Evolutionary conservation across 92 coral and sea anemone species (phyloP).

Genomic region (Zoanthus gigantus): DNA sequence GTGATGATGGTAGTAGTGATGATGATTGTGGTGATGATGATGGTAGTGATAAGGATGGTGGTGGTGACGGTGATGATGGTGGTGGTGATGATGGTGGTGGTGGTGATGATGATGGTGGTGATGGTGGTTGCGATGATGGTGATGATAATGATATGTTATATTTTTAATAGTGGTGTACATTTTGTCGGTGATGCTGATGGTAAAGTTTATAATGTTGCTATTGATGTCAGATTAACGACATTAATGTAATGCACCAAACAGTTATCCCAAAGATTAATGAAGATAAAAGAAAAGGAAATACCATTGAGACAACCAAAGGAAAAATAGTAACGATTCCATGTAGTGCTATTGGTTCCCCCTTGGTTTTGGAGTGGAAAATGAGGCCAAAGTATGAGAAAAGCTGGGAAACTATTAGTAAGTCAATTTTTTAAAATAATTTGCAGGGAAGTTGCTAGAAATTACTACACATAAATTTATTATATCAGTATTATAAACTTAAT

Average conservation of each 20-base stretch:
- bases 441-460: too few species aligned
- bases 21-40: background rate
- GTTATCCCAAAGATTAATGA: slow-evolving; percentile 4
- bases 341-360: slow-evolving; percentile 22
- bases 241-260: background rate
- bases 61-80: background rate
- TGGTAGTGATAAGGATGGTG: background rate
- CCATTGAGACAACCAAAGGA: background rate
- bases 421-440: background rate
- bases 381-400: slow-evolving; percentile 10
- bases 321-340: background rate
- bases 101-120: background rate
- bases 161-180: too few species aligned
- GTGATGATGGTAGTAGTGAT: background rate
- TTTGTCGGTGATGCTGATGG: too few species aligned
- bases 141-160: background rate
- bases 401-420: slow-evolving; percentile 29
- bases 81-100: background rate
- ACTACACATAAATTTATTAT: too few species aligned
- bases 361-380: slow-evolving; percentile 35
- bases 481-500: too few species aligned
- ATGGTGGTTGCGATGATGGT: background rate
- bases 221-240: background rate
- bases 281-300: background rate
- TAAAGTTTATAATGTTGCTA: too few species aligned